These are phyloP conservation scores for Caenorhabditis macrosperma DNA, from an alignment of 2,888 invertebrate genomes.

Conservation along the genomic window DNA sequence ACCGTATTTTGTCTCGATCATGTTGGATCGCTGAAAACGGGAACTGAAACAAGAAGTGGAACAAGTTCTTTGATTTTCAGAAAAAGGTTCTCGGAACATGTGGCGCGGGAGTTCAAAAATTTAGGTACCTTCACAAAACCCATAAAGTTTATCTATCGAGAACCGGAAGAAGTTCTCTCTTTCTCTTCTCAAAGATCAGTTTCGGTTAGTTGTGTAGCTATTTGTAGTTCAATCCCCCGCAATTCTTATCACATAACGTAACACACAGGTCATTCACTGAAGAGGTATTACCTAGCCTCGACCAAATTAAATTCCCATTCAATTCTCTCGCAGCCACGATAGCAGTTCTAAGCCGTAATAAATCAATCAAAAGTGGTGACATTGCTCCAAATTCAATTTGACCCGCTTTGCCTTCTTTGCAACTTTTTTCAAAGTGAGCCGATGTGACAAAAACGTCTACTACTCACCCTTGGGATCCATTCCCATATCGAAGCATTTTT, in stretches of 20 bases:
- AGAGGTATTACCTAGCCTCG: background rate
- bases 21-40: conserved; percentile 71
- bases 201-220: background rate
- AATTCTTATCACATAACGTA: background rate
- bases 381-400: conserved; percentile 21
- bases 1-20: conserved; percentile 74
- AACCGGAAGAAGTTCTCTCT: background rate
- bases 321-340: too few relatives aligned
- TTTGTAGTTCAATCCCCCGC: background rate
- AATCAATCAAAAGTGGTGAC: conserved; percentile 40
- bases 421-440: background rate
- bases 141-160: conserved; percentile 8
- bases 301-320: conserved; percentile 7
- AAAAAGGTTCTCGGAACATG: conserved; percentile 1
- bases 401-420: background rate
- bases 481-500: conserved; percentile 75
- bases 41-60: background rate
- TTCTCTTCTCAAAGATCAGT: background rate
- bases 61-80: background rate
- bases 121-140: conserved; percentile 24
- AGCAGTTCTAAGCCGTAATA: conserved; percentile 4
- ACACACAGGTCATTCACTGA: background rate
- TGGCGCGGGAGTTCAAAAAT: conserved; percentile 9
- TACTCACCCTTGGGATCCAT: conserved; percentile 73
- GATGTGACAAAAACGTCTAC: background rate